phyloP scores from a whole-genome alignment of 2,113 vertebrate species.

The Carassius gibelio region DNA sequence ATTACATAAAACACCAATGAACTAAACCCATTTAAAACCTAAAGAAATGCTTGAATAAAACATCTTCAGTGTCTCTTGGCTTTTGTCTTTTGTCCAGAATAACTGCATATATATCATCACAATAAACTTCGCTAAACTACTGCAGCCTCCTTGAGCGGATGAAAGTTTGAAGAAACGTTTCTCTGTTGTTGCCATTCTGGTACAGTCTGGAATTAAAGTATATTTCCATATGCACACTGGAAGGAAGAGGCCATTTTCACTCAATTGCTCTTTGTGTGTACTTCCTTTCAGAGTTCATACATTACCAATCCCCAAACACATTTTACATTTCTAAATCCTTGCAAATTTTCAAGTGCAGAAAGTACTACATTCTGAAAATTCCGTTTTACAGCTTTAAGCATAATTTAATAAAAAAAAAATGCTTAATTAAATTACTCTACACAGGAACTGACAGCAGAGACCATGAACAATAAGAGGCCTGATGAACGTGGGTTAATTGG shows the following conservation, averaged over 20 bases:
- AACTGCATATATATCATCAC: slow-evolving; percentile 3
- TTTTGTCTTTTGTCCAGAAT: slow-evolving; percentile 10
- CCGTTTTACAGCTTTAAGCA: not conserved
- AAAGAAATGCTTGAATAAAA: not conserved
- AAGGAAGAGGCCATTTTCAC: slow-evolving; percentile 43
- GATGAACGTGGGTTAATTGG: slow-evolving; percentile 63
- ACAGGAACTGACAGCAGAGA: slow-evolving; percentile 13
- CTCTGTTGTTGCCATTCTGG: not conserved
- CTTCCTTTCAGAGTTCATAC: slow-evolving; percentile 6
- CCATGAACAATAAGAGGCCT: slow-evolving; percentile 66
- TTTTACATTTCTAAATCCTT: not conserved
- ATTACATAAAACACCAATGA: not conserved
- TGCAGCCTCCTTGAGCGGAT: slow-evolving; percentile 8
- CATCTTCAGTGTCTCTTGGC: not conserved
- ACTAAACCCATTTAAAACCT: not conserved
- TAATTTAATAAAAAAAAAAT: not conserved
- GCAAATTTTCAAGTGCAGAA: not conserved
- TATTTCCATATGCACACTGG: slow-evolving; percentile 28
- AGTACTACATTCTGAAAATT: not conserved
- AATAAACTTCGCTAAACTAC: not conserved
- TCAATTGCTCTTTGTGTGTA: slow-evolving; percentile 24
- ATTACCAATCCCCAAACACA: not conserved
- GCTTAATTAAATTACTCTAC: not conserved
- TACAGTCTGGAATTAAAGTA: slow-evolving; percentile 2
- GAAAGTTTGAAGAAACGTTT: slow-evolving; percentile 6